phyloP scores from a whole-genome alignment of 2,797 vertebrate species.

The Phyllotis vaccarum region DNA sequence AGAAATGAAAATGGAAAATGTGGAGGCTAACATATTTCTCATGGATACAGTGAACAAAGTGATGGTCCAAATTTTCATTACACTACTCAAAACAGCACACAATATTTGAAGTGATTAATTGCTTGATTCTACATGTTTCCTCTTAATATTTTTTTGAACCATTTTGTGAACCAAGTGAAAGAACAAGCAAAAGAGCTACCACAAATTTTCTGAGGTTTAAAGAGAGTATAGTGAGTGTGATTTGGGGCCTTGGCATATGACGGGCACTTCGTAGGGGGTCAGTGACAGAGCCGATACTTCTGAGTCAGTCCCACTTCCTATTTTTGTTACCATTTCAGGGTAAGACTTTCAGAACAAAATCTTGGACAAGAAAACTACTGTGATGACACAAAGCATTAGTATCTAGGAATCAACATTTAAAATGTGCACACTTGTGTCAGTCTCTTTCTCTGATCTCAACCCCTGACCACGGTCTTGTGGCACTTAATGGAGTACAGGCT shows the following conservation, averaged over 20 bases:
- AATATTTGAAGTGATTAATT: not conserved
- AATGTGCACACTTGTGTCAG: not conserved
- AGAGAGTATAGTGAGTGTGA: not conserved
- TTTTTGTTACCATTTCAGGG: not conserved
- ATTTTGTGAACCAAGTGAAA: not conserved
- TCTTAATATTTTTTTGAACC: not conserved
- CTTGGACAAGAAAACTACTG: conserved; percentile 3
- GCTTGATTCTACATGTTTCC: not conserved
- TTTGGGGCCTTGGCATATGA: not conserved
- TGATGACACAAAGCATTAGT: not conserved
- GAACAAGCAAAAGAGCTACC: not conserved
- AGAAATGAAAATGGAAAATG: not conserved
- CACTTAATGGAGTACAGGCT: not conserved
- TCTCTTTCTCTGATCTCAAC: conserved; percentile 16
- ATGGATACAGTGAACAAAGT: not conserved
- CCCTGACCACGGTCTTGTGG: not conserved
- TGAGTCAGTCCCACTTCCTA: not conserved
- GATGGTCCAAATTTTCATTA: not conserved
- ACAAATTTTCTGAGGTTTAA: not conserved
- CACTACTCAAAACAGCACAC: not conserved
- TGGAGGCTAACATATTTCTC: too few species aligned
- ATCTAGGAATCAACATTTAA: not conserved
- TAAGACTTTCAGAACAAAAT: conserved; percentile 1
- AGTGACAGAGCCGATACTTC: not conserved
- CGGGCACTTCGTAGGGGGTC: not conserved